A percentile compares a stretch with the other conserved stretches of the same genome.
Evolutionary conservation across 2,888 invertebrate species (phyloP).

Genomic region (Acanthacorydalis orientalis): DNA sequence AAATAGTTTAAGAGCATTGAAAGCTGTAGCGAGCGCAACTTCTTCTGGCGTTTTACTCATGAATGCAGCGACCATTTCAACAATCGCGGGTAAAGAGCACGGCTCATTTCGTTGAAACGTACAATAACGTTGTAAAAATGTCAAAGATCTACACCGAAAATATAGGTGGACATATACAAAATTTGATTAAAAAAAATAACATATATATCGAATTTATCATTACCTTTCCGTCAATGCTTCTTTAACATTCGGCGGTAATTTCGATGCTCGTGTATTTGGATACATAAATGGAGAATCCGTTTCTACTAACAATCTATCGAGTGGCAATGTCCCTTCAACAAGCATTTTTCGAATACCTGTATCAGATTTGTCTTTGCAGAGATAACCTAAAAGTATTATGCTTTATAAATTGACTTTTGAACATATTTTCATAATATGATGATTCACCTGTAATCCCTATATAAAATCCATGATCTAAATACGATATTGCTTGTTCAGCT

Average conservation of each 20-base stretch:
- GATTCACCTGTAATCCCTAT: slow-evolving; percentile 60
- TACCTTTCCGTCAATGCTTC: slow-evolving; percentile 73
- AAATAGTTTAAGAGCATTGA: slow-evolving; percentile 81
- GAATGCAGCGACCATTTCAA: slow-evolving; percentile 89
- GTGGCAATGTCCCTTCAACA: slow-evolving; percentile 61
- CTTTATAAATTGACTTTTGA: not conserved
- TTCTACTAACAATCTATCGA: slow-evolving; percentile 75
- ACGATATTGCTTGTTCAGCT: slow-evolving; percentile 63
- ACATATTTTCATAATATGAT: slow-evolving; percentile 18
- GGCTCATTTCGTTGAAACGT: slow-evolving; percentile 95
- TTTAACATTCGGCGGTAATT: slow-evolving; percentile 75
- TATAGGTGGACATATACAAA: not conserved
- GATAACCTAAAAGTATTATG: slow-evolving; percentile 37
- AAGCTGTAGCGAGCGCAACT: slow-evolving; percentile 77
- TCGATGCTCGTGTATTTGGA: slow-evolving; percentile 84
- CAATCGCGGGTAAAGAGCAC: slow-evolving; percentile 79
- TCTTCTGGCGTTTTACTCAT: slow-evolving; percentile 75
- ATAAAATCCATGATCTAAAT: slow-evolving; percentile 73
- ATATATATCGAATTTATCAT: slow-evolving; percentile 17
- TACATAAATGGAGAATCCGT: slow-evolving; percentile 95
- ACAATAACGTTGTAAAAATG: slow-evolving; percentile 75
- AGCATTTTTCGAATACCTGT: slow-evolving; percentile 73
- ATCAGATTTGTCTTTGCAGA: slow-evolving; percentile 86
- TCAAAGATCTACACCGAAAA: slow-evolving; percentile 42
- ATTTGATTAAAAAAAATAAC: not conserved